Conservation (phyloP, 2,888 invertebrate species). For the Altica lythri region DNA sequence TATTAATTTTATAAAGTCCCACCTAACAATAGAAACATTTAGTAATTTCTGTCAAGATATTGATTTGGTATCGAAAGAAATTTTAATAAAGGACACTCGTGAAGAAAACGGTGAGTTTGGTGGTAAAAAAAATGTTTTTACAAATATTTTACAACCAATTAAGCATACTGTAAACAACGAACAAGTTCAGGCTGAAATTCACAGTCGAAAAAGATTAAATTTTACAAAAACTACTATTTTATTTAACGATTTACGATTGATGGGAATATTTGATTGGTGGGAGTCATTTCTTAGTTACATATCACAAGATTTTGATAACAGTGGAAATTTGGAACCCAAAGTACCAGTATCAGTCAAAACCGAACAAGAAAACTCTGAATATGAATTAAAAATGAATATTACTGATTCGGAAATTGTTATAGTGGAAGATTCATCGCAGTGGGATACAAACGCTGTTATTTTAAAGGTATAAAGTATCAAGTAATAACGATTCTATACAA, state of each 20-base stretch:
- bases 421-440: conserved; percentile 85
- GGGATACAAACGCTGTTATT: conserved; percentile 93
- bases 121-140: conserved; percentile 84
- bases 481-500: background rate
- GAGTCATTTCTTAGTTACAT: conserved; percentile 82
- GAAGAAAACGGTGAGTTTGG: conserved; percentile 60
- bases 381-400: conserved; percentile 90
- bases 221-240: conserved; percentile 83
- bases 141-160: conserved; percentile 80
- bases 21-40: conserved; percentile 81
- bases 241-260: conserved; percentile 91
- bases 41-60: conserved; percentile 90
- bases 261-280: conserved; percentile 95
- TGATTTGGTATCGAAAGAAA: conserved; percentile 91
- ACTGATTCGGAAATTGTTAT: conserved; percentile 95
- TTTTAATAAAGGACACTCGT: conserved; percentile 76
- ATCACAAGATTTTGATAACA: conserved; percentile 55
- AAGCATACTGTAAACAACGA: conserved; percentile 42
- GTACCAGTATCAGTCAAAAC: conserved; percentile 34
- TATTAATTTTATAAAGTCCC: conserved; percentile 90
- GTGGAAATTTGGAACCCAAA: conserved; percentile 43
- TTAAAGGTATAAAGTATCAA: conserved; percentile 63
- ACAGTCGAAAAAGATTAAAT: conserved; percentile 66
- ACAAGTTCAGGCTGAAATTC: conserved; percentile 55
- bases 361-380: conserved; percentile 54